A percentile compares a stretch with the other conserved stretches of the same genome.
These are phyloP conservation scores for Pseudomyrmex gracilis DNA, from an alignment of 1,140 invertebrate genomes.

Conservation along the genomic window DNA sequence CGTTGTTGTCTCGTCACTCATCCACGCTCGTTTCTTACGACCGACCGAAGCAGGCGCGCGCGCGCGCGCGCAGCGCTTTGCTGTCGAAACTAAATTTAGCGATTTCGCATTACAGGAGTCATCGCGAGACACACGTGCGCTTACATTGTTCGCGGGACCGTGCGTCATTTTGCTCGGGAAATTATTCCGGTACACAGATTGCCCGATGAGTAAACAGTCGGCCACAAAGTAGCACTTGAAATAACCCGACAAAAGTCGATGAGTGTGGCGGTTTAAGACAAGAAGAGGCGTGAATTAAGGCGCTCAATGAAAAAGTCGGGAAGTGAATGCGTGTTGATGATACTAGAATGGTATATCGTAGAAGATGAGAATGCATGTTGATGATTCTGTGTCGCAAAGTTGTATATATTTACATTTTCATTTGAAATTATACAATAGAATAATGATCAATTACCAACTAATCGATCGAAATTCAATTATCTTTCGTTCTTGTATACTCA, in stretches of 20 bases:
- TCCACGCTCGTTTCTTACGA: constrained; percentile 29
- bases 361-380: too few relatives aligned
- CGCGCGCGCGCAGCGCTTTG: constrained; percentile 21
- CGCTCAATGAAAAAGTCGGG: not conserved
- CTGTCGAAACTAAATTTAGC: constrained; percentile 48
- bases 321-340: constrained; percentile 29
- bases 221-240: constrained; percentile 1
- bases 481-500: not conserved
- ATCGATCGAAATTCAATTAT: not conserved
- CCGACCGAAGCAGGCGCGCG: not conserved
- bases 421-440: not conserved
- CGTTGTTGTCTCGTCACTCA: constrained; percentile 27
- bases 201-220: not conserved
- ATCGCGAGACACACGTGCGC: not conserved
- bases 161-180: not conserved
- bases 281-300: not conserved
- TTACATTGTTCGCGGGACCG: constrained; percentile 17
- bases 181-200: not conserved
- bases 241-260: constrained; percentile 31
- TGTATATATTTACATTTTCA: constrained; percentile 15
- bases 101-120: constrained; percentile 34
- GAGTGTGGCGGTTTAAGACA: not conserved
- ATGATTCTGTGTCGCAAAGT: too few relatives aligned
- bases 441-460: not conserved
- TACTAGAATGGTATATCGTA: not conserved